A percentile compares a stretch with the other conserved stretches of the same genome.
Evolutionary conservation across 2,113 vertebrate genomes (phyloP).

Genomic region (Clarias batrachus): DNA sequence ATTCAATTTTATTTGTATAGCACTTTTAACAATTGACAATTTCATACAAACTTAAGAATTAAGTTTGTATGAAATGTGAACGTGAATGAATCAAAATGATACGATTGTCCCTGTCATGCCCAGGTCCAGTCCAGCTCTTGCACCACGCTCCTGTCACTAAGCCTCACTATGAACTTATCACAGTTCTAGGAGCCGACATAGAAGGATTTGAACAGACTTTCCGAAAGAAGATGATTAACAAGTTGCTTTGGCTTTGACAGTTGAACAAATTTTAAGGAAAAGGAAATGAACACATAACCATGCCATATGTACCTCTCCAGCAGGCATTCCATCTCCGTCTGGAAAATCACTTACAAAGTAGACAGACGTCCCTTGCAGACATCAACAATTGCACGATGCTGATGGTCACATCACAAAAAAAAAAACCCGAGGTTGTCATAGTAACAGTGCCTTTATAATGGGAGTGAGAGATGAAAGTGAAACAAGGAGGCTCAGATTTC

Average conservation of each 20-base stretch:
- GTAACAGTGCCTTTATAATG: constrained; percentile 40
- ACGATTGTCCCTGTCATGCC: too few species aligned
- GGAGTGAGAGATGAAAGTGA: neutral
- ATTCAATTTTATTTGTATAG: too few species aligned
- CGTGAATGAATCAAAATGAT: too few species aligned
- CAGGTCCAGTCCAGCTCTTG: too few species aligned
- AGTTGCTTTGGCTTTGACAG: neutral
- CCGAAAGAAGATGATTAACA: neutral
- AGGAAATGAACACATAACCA: neutral
- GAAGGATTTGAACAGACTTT: neutral
- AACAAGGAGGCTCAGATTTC: neutral
- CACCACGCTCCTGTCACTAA: too few species aligned
- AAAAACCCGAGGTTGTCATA: constrained; percentile 37
- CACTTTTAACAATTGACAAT: too few species aligned
- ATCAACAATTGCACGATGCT: neutral
- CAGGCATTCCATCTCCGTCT: neutral
- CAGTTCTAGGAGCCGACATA: neutral
- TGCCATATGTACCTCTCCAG: neutral
- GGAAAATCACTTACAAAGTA: neutral
- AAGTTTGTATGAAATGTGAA: too few species aligned
- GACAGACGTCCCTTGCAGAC: neutral
- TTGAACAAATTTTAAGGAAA: neutral
- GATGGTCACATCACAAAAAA: constrained; percentile 21
- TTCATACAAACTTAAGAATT: too few species aligned
- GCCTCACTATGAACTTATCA: too few species aligned